These are phyloP conservation scores for Syndactyla subalaris DNA, from an alignment of 2,797 vertebrate genomes.

Conservation along the genomic window DNA sequence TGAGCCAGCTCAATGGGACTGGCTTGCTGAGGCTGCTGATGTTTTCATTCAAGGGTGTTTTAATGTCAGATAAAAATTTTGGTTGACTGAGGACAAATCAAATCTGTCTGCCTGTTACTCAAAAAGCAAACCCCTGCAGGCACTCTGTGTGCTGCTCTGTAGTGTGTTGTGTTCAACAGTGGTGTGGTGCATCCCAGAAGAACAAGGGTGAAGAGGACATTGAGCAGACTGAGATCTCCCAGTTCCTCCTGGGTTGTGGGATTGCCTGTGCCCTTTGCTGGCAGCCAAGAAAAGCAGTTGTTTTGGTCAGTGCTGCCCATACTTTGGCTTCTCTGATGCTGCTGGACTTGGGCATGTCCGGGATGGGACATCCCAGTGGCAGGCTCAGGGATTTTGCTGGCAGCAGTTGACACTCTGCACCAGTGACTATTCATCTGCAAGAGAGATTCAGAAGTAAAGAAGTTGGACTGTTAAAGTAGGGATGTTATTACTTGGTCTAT, in stretches of 20 bases:
- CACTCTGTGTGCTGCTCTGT: rapidly evolving
- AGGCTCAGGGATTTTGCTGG: background rate
- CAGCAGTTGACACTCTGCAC: background rate
- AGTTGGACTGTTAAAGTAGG: background rate
- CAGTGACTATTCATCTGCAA: background rate
- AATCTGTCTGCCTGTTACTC: background rate
- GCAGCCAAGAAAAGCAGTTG: background rate
- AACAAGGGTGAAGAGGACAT: background rate
- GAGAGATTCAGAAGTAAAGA: background rate
- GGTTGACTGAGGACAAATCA: background rate
- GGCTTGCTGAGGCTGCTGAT: background rate
- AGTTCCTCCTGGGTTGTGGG: background rate
- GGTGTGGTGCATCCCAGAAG: rapidly evolving
- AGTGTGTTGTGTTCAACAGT: background rate
- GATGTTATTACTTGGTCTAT: background rate
- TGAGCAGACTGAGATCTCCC: background rate
- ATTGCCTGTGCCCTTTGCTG: background rate
- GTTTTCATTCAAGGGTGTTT: background rate
- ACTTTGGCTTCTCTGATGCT: rapidly evolving
- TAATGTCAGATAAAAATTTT: background rate
- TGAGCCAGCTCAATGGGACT: background rate
- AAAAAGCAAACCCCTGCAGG: background rate
- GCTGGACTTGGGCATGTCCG: too few species aligned
- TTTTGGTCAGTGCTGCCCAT: background rate
- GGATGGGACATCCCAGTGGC: background rate